These are phyloP conservation scores for Ecdyonurus torrentis DNA, from an alignment of 2,888 invertebrate species.

Conservation along the genomic window DNA sequence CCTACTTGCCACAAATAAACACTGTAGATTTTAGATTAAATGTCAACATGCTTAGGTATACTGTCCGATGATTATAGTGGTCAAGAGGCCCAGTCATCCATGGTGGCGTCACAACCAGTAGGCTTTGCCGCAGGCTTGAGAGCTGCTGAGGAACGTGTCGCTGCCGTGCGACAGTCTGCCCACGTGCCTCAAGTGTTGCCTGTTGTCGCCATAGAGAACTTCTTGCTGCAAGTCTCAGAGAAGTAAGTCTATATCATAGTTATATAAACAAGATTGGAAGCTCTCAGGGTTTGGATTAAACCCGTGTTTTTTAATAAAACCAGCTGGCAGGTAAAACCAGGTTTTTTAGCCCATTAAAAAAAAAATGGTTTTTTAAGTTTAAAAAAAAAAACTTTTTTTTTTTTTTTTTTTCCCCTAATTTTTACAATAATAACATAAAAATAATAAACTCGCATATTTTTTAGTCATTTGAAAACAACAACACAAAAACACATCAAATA, in stretches of 20 bases:
- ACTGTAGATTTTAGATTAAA: background rate
- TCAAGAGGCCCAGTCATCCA: slow-evolving; percentile 37
- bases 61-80: slow-evolving; percentile 33
- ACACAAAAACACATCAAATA: too few species aligned
- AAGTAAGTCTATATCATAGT: slow-evolving; percentile 31
- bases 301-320: too few species aligned
- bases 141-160: slow-evolving; percentile 55
- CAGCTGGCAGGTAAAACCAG: too few species aligned
- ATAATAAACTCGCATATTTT: too few species aligned
- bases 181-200: slow-evolving; percentile 44
- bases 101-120: slow-evolving; percentile 56
- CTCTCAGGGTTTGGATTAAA: too few species aligned
- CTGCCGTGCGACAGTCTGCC: slow-evolving; percentile 34
- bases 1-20: background rate
- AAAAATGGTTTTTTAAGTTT: too few species aligned
- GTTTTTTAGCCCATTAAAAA: too few species aligned
- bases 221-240: slow-evolving; percentile 48
- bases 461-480: too few species aligned
- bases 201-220: slow-evolving; percentile 57
- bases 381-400: too few species aligned
- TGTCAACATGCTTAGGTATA: background rate
- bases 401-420: too few species aligned
- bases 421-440: too few species aligned
- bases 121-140: slow-evolving; percentile 60
- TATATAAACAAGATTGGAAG: background rate